phyloP scores from a whole-genome alignment of 2,888 invertebrate genomes.

The Tenthredo scrophulariae region DNA sequence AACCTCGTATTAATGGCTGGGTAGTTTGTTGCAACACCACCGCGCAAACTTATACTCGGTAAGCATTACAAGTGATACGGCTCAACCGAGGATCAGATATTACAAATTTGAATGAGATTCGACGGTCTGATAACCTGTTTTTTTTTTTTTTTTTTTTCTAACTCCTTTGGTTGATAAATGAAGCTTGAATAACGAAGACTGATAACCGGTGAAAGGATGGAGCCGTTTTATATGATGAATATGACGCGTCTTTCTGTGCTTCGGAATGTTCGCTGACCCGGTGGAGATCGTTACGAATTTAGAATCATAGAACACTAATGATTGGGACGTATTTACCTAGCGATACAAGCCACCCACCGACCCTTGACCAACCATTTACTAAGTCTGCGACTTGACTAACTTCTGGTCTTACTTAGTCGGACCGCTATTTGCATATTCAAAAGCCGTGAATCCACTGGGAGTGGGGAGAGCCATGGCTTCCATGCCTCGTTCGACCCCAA shows the following conservation, averaged over 20 bases:
- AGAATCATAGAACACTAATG: constrained; percentile 31
- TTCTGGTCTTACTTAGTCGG: constrained; percentile 69
- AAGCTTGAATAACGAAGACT: constrained; percentile 1
- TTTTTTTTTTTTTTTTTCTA: background rate
- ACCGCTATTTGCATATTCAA: constrained; percentile 71
- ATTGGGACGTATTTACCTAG: constrained; percentile 7
- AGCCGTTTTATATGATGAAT: background rate
- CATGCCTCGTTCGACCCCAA: constrained; percentile 29
- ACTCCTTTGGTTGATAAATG: constrained; percentile 15
- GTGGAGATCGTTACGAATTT: background rate
- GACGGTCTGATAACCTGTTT: background rate
- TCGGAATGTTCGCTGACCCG: background rate
- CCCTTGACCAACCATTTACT: constrained; percentile 61
- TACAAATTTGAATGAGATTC: constrained; percentile 39
- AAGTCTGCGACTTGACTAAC: constrained; percentile 63
- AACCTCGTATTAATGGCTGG: constrained; percentile 64
- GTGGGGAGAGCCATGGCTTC: constrained; percentile 57
- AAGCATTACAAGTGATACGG: constrained; percentile 48
- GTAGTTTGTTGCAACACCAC: constrained; percentile 61
- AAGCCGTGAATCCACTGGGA: constrained; percentile 69
- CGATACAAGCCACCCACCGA: constrained; percentile 52
- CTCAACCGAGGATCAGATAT: constrained; percentile 39
- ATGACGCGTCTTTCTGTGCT: background rate
- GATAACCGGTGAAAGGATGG: constrained; percentile 11
- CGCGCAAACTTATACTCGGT: constrained; percentile 49